A percentile compares a stretch with the other conserved stretches of the same genome.
These are phyloP conservation scores for Vanacampus margaritifer DNA, from an alignment of 2,113 vertebrate species.

Conservation along the genomic window DNA sequence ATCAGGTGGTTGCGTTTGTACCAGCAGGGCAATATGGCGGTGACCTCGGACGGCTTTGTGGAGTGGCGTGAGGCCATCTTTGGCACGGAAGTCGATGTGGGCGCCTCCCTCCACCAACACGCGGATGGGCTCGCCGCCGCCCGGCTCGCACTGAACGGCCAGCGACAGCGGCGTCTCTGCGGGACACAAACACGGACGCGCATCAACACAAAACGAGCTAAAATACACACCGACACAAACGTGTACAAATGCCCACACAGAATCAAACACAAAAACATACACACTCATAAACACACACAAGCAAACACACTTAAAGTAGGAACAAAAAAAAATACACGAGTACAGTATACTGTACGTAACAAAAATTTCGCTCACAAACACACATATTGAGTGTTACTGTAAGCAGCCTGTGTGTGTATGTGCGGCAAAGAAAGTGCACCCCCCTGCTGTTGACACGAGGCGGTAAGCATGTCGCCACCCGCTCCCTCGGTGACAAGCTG, in stretches of 20 bases:
- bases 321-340: background rate
- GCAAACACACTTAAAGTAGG: no score
- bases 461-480: conserved; percentile 53
- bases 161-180: conserved; percentile 87
- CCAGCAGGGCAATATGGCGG: conserved; percentile 85
- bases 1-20: conserved; percentile 41
- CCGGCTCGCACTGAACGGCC: conserved; percentile 84
- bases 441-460: conserved; percentile 36
- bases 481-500: conserved; percentile 38
- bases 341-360: no score
- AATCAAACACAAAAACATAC: background rate
- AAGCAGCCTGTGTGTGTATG: background rate
- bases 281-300: background rate
- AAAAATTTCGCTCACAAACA: background rate
- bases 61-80: conserved; percentile 86
- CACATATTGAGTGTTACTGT: background rate
- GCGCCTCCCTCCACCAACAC: conserved; percentile 85
- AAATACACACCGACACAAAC: background rate
- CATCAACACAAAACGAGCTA: no score
- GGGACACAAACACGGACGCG: no score
- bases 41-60: conserved; percentile 88
- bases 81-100: conserved; percentile 89
- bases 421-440: conserved; percentile 16
- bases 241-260: background rate
- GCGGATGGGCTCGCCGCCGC: conserved; percentile 83